Evolutionary conservation across 2,797 vertebrate genomes (phyloP).

Genomic region (Smutsia gigantea): DNA sequence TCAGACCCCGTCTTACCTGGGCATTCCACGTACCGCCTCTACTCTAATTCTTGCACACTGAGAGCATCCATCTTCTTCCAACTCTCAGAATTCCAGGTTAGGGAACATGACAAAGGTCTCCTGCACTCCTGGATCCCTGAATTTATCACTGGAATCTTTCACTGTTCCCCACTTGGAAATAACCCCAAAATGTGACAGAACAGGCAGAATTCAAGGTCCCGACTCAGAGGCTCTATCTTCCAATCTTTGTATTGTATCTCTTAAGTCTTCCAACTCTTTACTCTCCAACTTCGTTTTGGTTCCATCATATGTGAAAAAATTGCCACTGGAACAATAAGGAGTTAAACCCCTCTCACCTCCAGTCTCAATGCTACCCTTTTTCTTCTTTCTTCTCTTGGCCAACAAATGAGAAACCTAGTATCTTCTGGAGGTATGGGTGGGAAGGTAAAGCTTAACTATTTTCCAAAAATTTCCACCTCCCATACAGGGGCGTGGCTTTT

Average conservation of each 20-base stretch:
- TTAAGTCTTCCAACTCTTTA: background rate
- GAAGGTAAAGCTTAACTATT: background rate
- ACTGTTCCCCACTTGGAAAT: background rate
- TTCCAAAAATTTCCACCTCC: background rate
- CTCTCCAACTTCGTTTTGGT: background rate
- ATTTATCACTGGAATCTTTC: background rate
- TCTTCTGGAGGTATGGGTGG: background rate
- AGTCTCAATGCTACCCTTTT: background rate
- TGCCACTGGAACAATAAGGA: background rate
- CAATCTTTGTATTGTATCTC: too few relatives aligned
- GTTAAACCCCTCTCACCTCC: background rate
- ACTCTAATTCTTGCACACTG: background rate
- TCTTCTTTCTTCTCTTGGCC: background rate
- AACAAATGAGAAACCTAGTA: background rate
- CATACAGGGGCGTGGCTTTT: background rate
- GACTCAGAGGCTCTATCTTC: background rate
- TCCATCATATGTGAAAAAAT: background rate
- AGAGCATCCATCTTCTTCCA: background rate
- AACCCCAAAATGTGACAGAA: background rate
- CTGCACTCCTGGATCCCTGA: background rate
- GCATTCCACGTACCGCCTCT: background rate
- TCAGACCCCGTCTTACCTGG: background rate
- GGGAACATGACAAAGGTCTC: background rate
- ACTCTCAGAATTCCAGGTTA: background rate
- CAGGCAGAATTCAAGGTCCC: background rate